A percentile compares a stretch with the other conserved stretches of the same genome.
Evolutionary conservation across 2,888 invertebrate species (phyloP).

Genomic region (Hesperia comma): DNA sequence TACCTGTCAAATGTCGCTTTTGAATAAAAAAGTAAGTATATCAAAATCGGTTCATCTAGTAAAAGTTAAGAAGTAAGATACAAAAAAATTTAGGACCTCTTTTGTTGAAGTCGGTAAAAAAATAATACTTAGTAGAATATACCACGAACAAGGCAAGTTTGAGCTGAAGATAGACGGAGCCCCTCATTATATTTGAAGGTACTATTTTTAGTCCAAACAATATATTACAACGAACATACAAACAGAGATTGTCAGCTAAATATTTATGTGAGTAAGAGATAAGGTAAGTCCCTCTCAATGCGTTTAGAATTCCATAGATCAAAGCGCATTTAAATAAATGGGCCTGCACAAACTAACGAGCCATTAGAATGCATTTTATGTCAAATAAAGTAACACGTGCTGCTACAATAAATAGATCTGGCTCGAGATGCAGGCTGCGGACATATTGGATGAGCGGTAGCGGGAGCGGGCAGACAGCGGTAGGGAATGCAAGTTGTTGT

Average conservation of each 20-base stretch:
- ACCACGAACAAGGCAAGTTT: too few relatives aligned
- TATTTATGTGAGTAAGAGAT: conserved; percentile 35
- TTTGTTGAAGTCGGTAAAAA: too few relatives aligned
- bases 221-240: conserved; percentile 21
- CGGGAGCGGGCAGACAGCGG: neutral
- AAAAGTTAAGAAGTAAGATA: too few relatives aligned
- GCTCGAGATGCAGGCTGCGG: conserved; percentile 38
- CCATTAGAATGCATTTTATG: conserved; percentile 73
- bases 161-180: too few relatives aligned
- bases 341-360: conserved; percentile 63
- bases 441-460: neutral
- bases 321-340: conserved; percentile 63
- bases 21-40: too few relatives aligned
- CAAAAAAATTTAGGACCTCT: too few relatives aligned
- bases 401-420: conserved; percentile 75
- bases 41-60: too few relatives aligned
- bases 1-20: too few relatives aligned
- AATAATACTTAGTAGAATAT: too few relatives aligned
- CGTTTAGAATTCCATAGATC: conserved; percentile 51
- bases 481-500: too few relatives aligned
- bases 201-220: conserved; percentile 10
- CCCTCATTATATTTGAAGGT: neutral
- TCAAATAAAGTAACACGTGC: conserved; percentile 78
- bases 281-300: conserved; percentile 31
- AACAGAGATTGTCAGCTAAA: conserved; percentile 26